These are phyloP conservation scores for Hylia prasina DNA, from an alignment of 2,113 vertebrate genomes.

Conservation along the genomic window DNA sequence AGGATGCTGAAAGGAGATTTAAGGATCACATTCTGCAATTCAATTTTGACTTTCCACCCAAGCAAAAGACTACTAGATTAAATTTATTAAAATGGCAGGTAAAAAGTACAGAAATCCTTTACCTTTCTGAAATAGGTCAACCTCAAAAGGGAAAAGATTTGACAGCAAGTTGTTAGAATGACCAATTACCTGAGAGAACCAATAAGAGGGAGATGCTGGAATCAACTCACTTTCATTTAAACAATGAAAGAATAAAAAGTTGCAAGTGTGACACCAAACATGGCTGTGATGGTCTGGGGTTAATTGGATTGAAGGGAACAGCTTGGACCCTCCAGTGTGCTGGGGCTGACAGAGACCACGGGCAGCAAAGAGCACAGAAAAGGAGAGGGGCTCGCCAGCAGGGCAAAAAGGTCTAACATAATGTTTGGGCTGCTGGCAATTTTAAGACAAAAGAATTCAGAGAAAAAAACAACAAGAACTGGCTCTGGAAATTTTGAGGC, in stretches of 20 bases:
- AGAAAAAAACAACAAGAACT: not conserved
- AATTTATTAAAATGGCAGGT: not conserved
- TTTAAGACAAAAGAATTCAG: constrained; percentile 19
- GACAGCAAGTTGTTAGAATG: constrained; percentile 7
- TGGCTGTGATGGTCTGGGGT: not conserved
- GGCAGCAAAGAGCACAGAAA: not conserved
- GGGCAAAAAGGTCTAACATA: not conserved
- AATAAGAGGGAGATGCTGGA: not conserved
- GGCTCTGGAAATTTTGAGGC: not conserved
- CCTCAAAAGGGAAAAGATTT: not conserved
- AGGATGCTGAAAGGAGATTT: not conserved
- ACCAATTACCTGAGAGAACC: not conserved
- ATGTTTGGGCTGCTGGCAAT: constrained; percentile 27
- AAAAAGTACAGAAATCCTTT: not conserved
- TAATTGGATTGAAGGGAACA: constrained; percentile 55
- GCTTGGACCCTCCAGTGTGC: not conserved
- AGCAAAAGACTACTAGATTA: not conserved
- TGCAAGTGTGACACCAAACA: not conserved
- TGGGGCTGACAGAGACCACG: not conserved
- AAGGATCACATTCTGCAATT: not conserved
- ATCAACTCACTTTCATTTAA: constrained; percentile 32
- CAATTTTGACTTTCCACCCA: not conserved
- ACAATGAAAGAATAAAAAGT: not conserved
- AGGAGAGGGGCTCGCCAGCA: not conserved
- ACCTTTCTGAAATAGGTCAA: not conserved